Base-by-base conservation (phyloP, 2,888 invertebrate genomes). In the Meganola albula region DNA sequence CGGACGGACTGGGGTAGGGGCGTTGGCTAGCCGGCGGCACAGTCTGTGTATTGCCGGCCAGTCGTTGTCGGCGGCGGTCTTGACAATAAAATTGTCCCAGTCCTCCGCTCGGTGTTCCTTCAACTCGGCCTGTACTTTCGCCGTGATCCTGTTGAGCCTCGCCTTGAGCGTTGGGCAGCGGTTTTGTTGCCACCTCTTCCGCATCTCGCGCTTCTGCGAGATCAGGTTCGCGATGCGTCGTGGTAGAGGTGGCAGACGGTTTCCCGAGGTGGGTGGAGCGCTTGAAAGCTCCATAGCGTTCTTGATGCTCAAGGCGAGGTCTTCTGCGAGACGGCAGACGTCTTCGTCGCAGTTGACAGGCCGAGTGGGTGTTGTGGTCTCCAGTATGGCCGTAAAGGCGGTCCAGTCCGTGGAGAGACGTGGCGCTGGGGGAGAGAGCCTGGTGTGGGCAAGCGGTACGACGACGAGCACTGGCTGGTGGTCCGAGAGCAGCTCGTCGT, bases 381-480 rank as follows among this genome's bases (percentile, higher is more conserved):
- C 22, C 12, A 29, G 0, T 0, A 5, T 22, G 4, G 4, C 9
- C 2, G 4, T 5, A 3, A 28, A 21, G 1, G 2, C 8, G 4
- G 10, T 12, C 28, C 28, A 28, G 28, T 28, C 10, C 4, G 9
- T 4, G 3, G 0, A 0, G 5, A 1, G 12, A 9, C 20, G 12
- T 20, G 22, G 29, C 8, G 29, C 29, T 6, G 12, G 12, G 4
- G 29, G 28, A 18, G 1, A 6, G 13, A 13, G 10, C 1, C 10
- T 6, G 2, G 22, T 10, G 0, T 21, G 22, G 5, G 4, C 7
- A 2, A 9, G 4, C 2, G 2, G 1, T 3, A 27, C 8, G 11
- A 7, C n/a, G 23, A 23, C 22, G 6, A 29, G 14, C 1, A 29
- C 23, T 2, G 31, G 31, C 6, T 24, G 24, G 4, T 31, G 31